phyloP scores from a whole-genome alignment of 2,888 invertebrate species.

The Melolontha melolontha region DNA sequence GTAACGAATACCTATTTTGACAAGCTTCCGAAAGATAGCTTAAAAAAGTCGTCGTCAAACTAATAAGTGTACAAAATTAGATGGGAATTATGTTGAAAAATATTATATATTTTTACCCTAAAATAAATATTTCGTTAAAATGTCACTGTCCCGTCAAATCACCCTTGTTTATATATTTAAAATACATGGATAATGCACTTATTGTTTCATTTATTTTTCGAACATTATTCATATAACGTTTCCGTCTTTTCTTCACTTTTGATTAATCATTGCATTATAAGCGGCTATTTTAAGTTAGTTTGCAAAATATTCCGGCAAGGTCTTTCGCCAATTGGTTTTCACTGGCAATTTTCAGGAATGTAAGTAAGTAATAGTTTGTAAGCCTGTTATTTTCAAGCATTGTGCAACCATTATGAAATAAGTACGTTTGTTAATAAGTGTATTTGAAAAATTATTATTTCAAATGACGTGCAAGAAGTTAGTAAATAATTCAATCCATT shows the following conservation, averaged over 20 bases:
- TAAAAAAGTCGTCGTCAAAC: too few relatives aligned
- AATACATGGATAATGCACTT: neutral
- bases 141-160: too few relatives aligned
- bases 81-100: too few relatives aligned
- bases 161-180: too few relatives aligned
- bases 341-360: neutral
- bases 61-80: too few relatives aligned
- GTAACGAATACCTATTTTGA: too few relatives aligned
- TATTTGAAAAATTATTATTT: slow-evolving; percentile 15
- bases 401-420: slow-evolving; percentile 16
- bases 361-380: slow-evolving; percentile 6
- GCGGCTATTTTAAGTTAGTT: slow-evolving; percentile 7
- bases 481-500: slow-evolving; percentile 4
- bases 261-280: slow-evolving; percentile 16
- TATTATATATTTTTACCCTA: too few relatives aligned
- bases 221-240: neutral
- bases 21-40: too few relatives aligned
- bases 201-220: neutral
- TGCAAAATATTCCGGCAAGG: slow-evolving; percentile 28
- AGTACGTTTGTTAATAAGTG: neutral
- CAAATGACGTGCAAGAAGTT: slow-evolving; percentile 21
- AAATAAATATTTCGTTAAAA: too few relatives aligned
- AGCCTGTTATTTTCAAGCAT: slow-evolving; percentile 22
- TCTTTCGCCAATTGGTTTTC: slow-evolving; percentile 8
- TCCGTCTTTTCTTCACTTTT: slow-evolving; percentile 6